Evolutionary conservation across 2,888 invertebrate species (phyloP), one percentile per base, ranked within the genome.

Genomic region (Acleris sparsana): DNA sequence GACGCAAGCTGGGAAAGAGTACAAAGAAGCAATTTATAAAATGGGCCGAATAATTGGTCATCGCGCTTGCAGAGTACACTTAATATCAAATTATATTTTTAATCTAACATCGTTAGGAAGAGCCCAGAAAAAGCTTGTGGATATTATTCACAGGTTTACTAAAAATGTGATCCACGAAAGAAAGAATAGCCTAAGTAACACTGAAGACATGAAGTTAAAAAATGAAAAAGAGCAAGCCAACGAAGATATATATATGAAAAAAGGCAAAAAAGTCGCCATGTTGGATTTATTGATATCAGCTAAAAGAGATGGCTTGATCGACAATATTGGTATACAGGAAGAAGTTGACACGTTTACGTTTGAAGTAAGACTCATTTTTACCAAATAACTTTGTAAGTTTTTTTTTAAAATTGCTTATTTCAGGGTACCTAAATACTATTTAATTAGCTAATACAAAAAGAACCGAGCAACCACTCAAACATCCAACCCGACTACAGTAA

Each of bases 291-390:
- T 94, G 9, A 74, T 94, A 25, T 78, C 80, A 9, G 93, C 93
- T 1, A 89, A 93, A 70, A 78, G 80, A 29, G 82, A 91, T 1
- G 90, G 88, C 3, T 74, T 82, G n/a, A 93, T 94, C 43, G 88
- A 93, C 71, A 87, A 89, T 65, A 76, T 77, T 60, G 94, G 93
- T 18, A 93, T 94, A 53, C 88, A 93, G 67, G 94, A 94, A 76
- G 94, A 94, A 80, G 94, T 95, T 0, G 94, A 94, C 66, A 95
- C 95, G 0, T 94, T 95, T 71, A 94, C 94, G 93, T 94, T 94
- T 79, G 94, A 93, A 80, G 94, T 91, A 77, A 55, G 25, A 56
- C 63, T 63, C 60, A 48, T 13, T 39, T 53, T 55, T 4, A 2
- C 13, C 39, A 39, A 39, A 20, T 20, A 18, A 11, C 49, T 49